Evolutionary conservation across 2,797 vertebrate species (phyloP).

Genomic region (Phoxinus dragarum): DNA sequence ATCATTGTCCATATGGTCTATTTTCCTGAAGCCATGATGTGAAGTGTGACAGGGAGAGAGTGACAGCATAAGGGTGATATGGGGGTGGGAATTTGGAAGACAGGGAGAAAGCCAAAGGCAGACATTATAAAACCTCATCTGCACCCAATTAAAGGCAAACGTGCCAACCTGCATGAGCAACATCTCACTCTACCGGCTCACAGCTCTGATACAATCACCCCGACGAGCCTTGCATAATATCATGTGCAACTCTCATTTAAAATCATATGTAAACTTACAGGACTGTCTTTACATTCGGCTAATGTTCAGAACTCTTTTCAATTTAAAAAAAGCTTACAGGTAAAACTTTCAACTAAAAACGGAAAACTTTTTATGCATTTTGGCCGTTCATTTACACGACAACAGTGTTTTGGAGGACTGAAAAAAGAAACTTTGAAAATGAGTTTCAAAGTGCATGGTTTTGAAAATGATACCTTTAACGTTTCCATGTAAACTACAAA

Average conservation of each 20-base stretch:
- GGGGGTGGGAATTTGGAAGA: slow-evolving; percentile 38
- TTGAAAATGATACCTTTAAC: background rate
- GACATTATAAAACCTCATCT: slow-evolving; percentile 38
- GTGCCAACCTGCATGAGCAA: slow-evolving; percentile 43
- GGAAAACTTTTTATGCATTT: background rate
- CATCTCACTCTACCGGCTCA: slow-evolving; percentile 46
- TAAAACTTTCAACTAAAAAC: background rate
- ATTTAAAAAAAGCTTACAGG: no score
- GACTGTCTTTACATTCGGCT: background rate
- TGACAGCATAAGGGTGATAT: slow-evolving; percentile 21
- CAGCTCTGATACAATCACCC: slow-evolving; percentile 50
- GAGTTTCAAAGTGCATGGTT: background rate
- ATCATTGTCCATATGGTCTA: slow-evolving; percentile 21
- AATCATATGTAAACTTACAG: background rate
- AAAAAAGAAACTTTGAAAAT: background rate
- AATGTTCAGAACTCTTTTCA: background rate
- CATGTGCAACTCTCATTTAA: background rate
- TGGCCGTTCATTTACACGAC: background rate
- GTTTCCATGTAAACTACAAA: no score
- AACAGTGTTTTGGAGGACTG: background rate
- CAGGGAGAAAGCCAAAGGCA: slow-evolving; percentile 33
- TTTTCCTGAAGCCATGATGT: slow-evolving; percentile 29
- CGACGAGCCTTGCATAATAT: slow-evolving; percentile 34
- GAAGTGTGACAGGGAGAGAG: slow-evolving; percentile 29
- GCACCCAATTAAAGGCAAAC: slow-evolving; percentile 55